Conservation (phyloP, 2,113 vertebrate genomes). For the Anoura caudifer region DNA sequence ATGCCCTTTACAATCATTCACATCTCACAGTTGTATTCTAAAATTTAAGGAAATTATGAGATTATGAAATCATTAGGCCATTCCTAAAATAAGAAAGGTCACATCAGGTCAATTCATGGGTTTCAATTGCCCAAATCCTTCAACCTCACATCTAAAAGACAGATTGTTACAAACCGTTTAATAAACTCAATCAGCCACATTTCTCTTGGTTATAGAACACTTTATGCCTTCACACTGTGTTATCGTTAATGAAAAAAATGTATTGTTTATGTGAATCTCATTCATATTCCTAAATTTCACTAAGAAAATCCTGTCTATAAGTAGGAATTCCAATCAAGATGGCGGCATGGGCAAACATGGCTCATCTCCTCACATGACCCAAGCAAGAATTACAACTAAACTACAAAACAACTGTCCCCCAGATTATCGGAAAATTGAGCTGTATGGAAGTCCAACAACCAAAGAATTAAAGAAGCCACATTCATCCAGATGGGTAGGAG, state of each 20-base stretch:
- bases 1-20: not conserved
- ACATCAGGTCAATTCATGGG: not conserved
- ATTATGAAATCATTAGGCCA: not conserved
- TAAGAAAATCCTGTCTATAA: not conserved
- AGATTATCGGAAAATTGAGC: too few species aligned
- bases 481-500: too few species aligned
- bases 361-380: too few species aligned
- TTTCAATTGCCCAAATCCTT: not conserved
- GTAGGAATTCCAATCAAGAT: too few species aligned
- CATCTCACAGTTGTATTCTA: not conserved
- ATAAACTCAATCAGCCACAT: not conserved
- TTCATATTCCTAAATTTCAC: not conserved
- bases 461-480: too few species aligned
- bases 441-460: too few species aligned
- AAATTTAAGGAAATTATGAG: slow-evolving; percentile 4
- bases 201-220: not conserved
- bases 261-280: not conserved
- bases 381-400: too few species aligned
- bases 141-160: not conserved
- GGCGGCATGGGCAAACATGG: too few species aligned
- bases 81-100: not conserved
- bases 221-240: not conserved
- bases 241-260: not conserved
- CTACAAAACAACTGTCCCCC: too few species aligned
- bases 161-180: not conserved